Base-by-base conservation (phyloP, 37 sponge, comb jelly and placozoan genomes). In the Agelas oroides region DNA sequence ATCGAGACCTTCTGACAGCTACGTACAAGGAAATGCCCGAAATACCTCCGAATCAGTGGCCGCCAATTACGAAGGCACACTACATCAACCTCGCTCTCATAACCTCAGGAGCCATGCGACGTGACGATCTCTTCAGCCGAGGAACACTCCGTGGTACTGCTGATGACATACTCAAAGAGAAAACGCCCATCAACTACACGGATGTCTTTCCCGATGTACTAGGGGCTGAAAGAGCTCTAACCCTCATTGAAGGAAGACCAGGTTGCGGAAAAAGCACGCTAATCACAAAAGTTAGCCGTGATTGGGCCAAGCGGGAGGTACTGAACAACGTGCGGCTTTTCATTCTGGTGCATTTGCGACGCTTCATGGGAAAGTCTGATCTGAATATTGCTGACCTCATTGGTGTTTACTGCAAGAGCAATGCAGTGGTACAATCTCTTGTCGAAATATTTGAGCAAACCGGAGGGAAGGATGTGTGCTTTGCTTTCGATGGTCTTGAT, bases 401-500 rank as follows among this genome's bases (percentile, higher is more conserved):
- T 76, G 77, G 69, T 36, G 1, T 53, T 20, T 76, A 65, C 40
- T 31, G 64, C 23, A 8, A n/a, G 11, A 40, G 59, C 28, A 23
- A 46, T 25, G 19, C n/a, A 18, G 30, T 61, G 12, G 56, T 84
- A 1, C 17, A 36, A 21, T 41, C 37, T 0, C n/a, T 86, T 40
- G 25, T 25, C 38, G 24, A 57, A 1, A 61, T n/a, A 60, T 59
- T 86, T 24, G 39, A 55, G 18, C 17, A 54, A 41, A 58, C 23
- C 30, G 72, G 23, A 8, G 88, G 88, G 15, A 24, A 81, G 75
- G 77, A 77, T 3, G 68, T 88, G 24, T 80, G 82, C 62, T 76
- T 88, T 53, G 71, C 61, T 41, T 68, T 88, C 5, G 88, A 88
- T 76, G 88, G 88, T 27, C 56, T 88, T 17, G 88, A 88, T 82